A percentile compares a stretch with the other conserved stretches of the same genome.
phyloP scores from a whole-genome alignment of 2,888 invertebrate species.

The Himalopsyche anomala region DNA sequence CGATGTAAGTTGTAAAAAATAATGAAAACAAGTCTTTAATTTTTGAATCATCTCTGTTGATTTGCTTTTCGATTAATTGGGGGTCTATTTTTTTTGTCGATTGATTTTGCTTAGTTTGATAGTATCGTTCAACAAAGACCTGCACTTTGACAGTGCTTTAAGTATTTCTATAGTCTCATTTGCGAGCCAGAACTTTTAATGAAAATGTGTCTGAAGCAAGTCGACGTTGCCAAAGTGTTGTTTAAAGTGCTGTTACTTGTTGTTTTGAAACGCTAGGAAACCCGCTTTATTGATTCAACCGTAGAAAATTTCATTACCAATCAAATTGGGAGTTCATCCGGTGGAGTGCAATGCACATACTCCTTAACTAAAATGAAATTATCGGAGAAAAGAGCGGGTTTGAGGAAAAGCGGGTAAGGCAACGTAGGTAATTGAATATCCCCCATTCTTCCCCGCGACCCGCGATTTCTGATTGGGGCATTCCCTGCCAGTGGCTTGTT shows the following conservation, averaged over 20 bases:
- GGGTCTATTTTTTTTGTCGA: too few relatives aligned
- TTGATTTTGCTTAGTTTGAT: too few relatives aligned
- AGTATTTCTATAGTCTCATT: too few relatives aligned
- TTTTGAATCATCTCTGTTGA: too few relatives aligned
- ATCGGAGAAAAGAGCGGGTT: constrained; percentile 54
- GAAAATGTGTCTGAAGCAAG: background rate
- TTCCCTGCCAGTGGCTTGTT: constrained; percentile 1
- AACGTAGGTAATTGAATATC: constrained; percentile 52
- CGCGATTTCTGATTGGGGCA: constrained; percentile 26
- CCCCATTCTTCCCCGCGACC: constrained; percentile 44
- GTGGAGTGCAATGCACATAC: constrained; percentile 61
- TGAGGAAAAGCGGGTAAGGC: constrained; percentile 50
- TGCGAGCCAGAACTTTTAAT: background rate
- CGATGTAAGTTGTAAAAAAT: too few relatives aligned
- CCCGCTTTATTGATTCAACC: constrained; percentile 57
- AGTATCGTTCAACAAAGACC: too few relatives aligned
- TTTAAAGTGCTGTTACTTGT: constrained; percentile 15
- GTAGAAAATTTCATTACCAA: constrained; percentile 63
- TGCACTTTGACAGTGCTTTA: too few relatives aligned
- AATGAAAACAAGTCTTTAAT: too few relatives aligned
- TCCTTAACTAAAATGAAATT: constrained; percentile 60
- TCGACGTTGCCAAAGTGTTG: constrained; percentile 2
- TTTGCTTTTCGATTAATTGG: too few relatives aligned
- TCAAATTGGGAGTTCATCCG: constrained; percentile 60
- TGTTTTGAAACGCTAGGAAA: background rate